phyloP scores from a whole-genome alignment of 53 echinoderm and acorn worm species.

The Pentamera pediparva region DNA sequence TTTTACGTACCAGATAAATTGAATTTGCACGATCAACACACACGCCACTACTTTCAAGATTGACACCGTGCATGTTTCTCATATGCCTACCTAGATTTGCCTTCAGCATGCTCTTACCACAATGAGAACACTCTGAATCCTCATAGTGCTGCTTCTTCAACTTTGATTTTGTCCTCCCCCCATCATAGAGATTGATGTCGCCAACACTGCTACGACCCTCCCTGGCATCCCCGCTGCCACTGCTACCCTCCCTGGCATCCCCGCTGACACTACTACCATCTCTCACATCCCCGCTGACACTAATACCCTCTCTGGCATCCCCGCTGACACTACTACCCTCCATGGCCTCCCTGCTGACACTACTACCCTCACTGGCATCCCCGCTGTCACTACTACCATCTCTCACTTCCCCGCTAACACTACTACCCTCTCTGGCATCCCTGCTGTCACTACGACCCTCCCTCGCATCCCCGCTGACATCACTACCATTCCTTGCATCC shows the following conservation, averaged over 20 bases:
- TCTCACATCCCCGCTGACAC: neutral
- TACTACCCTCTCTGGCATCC: neutral
- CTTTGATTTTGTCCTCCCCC: neutral
- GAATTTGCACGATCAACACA: neutral
- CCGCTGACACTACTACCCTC: no score
- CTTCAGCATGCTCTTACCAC: neutral
- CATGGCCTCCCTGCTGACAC: no score
- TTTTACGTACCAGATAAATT: slow-evolving; percentile 8
- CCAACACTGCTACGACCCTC: neutral
- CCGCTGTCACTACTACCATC: neutral
- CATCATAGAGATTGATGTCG: neutral
- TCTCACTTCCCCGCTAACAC: neutral
- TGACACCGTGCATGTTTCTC: slow-evolving; percentile 3
- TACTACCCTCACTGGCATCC: neutral
- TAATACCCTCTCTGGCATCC: no score
- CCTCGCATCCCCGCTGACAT: neutral
- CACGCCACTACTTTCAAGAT: neutral
- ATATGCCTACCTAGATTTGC: slow-evolving; percentile 6
- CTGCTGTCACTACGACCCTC: neutral
- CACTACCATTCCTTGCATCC: neutral
- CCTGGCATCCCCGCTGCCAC: neutral
- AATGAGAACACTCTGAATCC: neutral
- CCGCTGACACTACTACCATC: no score
- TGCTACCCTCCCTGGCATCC: neutral
- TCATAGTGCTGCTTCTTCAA: neutral